A percentile compares a stretch with the other conserved stretches of the same genome.
These are phyloP conservation scores for Ichneumoninae sp. DNA, from an alignment of 2,888 invertebrate species.

Conservation along the genomic window DNA sequence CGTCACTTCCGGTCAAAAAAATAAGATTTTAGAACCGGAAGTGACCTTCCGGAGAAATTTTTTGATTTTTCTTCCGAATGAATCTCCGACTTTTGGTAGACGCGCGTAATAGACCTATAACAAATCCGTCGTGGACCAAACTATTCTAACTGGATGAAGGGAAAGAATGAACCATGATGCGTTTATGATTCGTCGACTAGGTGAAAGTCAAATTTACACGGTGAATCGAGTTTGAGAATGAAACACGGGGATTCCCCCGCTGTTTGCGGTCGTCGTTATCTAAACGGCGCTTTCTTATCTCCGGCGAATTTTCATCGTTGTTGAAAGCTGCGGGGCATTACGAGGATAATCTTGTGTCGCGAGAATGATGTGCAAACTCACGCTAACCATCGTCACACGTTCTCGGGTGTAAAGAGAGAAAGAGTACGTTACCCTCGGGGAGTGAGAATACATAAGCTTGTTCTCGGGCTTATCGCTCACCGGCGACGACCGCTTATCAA, in stretches of 20 bases:
- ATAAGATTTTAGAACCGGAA: too few relatives aligned
- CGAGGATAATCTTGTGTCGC: slow-evolving; percentile 58
- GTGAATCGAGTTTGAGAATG: background rate
- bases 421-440: slow-evolving; percentile 77
- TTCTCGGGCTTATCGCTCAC: slow-evolving; percentile 72
- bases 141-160: too few relatives aligned
- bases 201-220: background rate
- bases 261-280: slow-evolving; percentile 35
- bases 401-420: slow-evolving; percentile 24
- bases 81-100: too few relatives aligned
- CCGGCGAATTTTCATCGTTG: slow-evolving; percentile 44
- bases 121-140: too few relatives aligned
- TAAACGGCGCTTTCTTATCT: slow-evolving; percentile 22
- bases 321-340: slow-evolving; percentile 28
- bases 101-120: too few relatives aligned
- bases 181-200: background rate
- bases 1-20: too few relatives aligned
- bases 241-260: slow-evolving; percentile 10
- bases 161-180: too few relatives aligned
- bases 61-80: too few relatives aligned
- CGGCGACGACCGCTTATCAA: slow-evolving; percentile 77
- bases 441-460: slow-evolving; percentile 40
- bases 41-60: too few relatives aligned
- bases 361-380: slow-evolving; percentile 36
- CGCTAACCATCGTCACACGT: slow-evolving; percentile 32